phyloP scores from a whole-genome alignment of 2,888 invertebrate species.

The Scaptodrosophila latifasciaeformis region DNA sequence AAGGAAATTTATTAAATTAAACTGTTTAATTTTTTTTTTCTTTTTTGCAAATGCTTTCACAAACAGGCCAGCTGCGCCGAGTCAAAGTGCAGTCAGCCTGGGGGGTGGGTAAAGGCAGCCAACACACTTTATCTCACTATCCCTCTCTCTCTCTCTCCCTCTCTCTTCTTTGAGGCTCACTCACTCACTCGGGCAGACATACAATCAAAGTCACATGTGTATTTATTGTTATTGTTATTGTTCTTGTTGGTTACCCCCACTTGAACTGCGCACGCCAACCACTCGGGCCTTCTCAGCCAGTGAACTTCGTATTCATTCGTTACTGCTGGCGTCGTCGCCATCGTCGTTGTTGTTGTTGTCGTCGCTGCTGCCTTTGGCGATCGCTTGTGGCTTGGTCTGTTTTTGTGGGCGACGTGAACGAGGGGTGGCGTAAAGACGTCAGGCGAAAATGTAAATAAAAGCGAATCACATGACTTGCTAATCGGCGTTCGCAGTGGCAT shows the following conservation, averaged over 20 bases:
- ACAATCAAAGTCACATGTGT: slow-evolving; percentile 13
- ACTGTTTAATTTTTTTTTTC: too few species aligned
- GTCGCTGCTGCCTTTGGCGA: slow-evolving; percentile 4
- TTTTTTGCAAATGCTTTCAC: slow-evolving; percentile 38
- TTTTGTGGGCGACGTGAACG: slow-evolving; percentile 11
- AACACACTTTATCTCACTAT: slow-evolving; percentile 19
- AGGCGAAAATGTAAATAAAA: slow-evolving; percentile 70
- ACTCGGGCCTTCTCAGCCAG: slow-evolving; percentile 24
- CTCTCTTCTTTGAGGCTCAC: slow-evolving; percentile 1
- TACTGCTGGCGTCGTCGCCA: slow-evolving; percentile 16
- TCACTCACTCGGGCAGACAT: slow-evolving; percentile 18
- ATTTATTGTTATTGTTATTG: not conserved
- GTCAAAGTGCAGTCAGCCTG: slow-evolving; percentile 47
- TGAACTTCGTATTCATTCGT: slow-evolving; percentile 25
- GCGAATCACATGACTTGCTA: slow-evolving; percentile 75
- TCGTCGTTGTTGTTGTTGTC: slow-evolving; percentile 12
- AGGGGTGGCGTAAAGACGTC: slow-evolving; percentile 30
- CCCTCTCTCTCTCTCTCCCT: not conserved
- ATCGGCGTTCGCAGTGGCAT: slow-evolving; percentile 67
- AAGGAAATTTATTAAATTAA: too few species aligned
- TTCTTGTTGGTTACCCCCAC: slow-evolving; percentile 16
- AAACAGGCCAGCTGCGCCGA: slow-evolving; percentile 19
- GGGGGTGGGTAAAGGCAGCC: slow-evolving; percentile 22
- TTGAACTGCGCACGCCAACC: slow-evolving; percentile 38
- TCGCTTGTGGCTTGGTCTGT: slow-evolving; percentile 1